These are phyloP conservation scores for Triplophysa bombifrons DNA, from an alignment of 2,797 vertebrate species.

Conservation along the genomic window DNA sequence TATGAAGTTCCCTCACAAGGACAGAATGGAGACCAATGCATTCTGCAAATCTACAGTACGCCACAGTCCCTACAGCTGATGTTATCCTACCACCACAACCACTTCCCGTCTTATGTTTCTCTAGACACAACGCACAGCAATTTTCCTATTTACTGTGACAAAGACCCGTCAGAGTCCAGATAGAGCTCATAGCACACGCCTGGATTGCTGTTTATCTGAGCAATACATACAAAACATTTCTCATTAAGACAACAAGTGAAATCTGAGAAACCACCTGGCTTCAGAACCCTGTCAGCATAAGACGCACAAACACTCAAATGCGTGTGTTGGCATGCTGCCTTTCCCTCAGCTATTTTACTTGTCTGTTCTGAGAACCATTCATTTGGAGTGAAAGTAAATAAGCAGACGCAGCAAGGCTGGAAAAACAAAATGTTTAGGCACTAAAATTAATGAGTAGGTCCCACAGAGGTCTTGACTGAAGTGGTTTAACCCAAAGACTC, in stretches of 20 bases:
- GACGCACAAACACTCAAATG: neutral
- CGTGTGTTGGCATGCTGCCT: neutral
- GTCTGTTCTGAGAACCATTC: conserved; percentile 22
- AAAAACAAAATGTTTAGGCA: conserved; percentile 39
- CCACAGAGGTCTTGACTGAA: conserved; percentile 33
- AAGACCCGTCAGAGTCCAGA: neutral
- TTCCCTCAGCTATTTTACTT: conserved; percentile 1
- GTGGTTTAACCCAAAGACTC: conserved; percentile 40
- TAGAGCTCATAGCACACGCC: neutral
- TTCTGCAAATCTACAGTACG: conserved; percentile 3
- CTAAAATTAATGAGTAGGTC: conserved; percentile 41
- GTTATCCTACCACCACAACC: conserved; percentile 32
- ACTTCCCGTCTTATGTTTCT: conserved; percentile 24
- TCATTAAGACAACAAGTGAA: conserved; percentile 29
- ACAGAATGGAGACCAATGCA: neutral
- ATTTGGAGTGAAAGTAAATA: conserved; percentile 41
- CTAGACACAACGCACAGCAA: conserved; percentile 17
- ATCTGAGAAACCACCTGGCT: conserved; percentile 27
- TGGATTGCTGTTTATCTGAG: conserved; percentile 10
- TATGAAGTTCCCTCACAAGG: neutral
- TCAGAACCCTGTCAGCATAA: neutral
- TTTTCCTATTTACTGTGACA: conserved; percentile 19
- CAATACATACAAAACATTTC: conserved; percentile 24
- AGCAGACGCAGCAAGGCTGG: conserved; percentile 27
- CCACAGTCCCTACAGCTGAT: conserved; percentile 8